phyloP scores from a whole-genome alignment of 1,140 invertebrate species.

The Steinernema feltiae region DNA sequence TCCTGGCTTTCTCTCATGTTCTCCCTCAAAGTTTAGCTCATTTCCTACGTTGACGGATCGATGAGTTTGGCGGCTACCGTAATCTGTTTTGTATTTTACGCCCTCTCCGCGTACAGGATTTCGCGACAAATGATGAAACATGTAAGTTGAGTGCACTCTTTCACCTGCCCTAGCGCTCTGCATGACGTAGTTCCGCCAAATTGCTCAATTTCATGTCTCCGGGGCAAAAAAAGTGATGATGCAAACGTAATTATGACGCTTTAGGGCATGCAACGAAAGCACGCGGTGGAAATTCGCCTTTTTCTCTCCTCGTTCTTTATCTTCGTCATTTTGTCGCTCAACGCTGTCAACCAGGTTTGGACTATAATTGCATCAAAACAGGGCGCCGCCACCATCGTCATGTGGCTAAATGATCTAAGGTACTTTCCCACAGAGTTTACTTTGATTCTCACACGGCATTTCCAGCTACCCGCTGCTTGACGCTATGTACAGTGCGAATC shows the following conservation, averaged over 20 bases:
- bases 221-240: too few relatives aligned
- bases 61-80: background rate
- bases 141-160: too few relatives aligned
- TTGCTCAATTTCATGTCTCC: too few relatives aligned
- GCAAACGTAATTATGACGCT: too few relatives aligned
- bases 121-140: constrained; percentile 1
- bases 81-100: background rate
- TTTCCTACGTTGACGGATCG: background rate
- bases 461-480: background rate
- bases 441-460: background rate
- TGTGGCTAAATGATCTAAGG: constrained; percentile 8
- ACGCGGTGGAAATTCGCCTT: background rate
- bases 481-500: constrained; percentile 6
- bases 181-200: too few relatives aligned
- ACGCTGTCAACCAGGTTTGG: background rate
- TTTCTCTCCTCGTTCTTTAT: background rate
- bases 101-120: background rate
- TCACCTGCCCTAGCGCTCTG: too few relatives aligned
- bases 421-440: background rate
- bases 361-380: background rate
- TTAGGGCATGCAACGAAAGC: background rate
- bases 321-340: background rate
- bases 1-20: background rate
- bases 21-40: background rate
- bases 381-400: background rate